Evolutionary conservation across 2,888 invertebrate genomes (phyloP).

Genomic region (Pachliopta kotzebuea): DNA sequence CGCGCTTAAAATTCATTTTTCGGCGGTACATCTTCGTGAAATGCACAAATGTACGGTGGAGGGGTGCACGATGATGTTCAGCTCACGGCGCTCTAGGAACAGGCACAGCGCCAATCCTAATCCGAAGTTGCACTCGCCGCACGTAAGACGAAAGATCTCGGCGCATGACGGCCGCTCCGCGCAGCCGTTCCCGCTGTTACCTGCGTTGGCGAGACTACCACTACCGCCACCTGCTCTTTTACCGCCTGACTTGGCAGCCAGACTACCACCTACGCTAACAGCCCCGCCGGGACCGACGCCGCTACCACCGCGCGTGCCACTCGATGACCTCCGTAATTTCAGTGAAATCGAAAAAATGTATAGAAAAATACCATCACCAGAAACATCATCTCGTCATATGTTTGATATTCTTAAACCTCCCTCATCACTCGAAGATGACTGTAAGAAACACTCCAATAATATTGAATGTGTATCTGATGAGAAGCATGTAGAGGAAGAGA

Average conservation of each 20-base stretch:
- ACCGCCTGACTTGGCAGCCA: conserved; percentile 79
- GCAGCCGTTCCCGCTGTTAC: conserved; percentile 88
- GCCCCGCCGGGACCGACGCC: conserved; percentile 58
- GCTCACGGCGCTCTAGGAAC: conserved; percentile 95
- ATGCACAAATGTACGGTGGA: conserved; percentile 99
- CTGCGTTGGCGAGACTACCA: conserved; percentile 86
- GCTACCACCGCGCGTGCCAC: conserved; percentile 78
- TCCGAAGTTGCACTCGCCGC: conserved; percentile 97
- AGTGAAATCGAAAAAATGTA: conserved; percentile 79
- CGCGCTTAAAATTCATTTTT: conserved; percentile 98
- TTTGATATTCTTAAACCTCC: conserved; percentile 61
- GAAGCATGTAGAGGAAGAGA: conserved; percentile 43
- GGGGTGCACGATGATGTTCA: conserved; percentile 99
- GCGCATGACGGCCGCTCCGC: conserved; percentile 95
- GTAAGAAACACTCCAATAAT: conserved; percentile 64
- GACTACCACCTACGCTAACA: conserved; percentile 58
- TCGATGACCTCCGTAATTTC: conserved; percentile 73
- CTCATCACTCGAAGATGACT: conserved; percentile 54
- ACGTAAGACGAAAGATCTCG: conserved; percentile 93
- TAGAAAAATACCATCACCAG: conserved; percentile 64
- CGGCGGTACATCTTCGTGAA: conserved; percentile 97
- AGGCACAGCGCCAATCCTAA: conserved; percentile 98
- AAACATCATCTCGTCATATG: conserved; percentile 56
- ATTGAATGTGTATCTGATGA: conserved; percentile 62
- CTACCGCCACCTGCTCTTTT: conserved; percentile 84